Percentiles rank a stretch among this genome's conserved stretches.
These are phyloP conservation scores for Enteromius afrohamiltoni DNA, from an alignment of 2,797 vertebrate genomes.

Conservation along the genomic window DNA sequence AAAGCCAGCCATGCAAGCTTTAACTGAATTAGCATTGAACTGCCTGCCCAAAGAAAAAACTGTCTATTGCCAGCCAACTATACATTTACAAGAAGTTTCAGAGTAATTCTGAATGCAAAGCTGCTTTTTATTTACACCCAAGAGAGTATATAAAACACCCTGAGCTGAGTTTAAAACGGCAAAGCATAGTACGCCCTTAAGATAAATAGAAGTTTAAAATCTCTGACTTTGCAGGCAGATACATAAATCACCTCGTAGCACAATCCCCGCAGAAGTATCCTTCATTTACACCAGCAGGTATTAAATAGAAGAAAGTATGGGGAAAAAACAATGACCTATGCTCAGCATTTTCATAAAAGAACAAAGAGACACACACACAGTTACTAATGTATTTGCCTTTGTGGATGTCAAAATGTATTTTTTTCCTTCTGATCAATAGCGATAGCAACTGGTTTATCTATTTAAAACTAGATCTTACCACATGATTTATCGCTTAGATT, in stretches of 20 bases:
- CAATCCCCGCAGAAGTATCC: constrained; percentile 27
- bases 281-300: constrained; percentile 34
- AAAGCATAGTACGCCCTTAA: constrained; percentile 17
- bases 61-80: neutral
- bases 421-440: neutral
- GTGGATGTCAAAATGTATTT: neutral
- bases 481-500: neutral
- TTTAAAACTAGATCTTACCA: constrained; percentile 14
- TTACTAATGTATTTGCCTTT: constrained; percentile 13
- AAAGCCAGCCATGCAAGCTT: neutral
- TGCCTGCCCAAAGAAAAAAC: neutral
- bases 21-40: neutral
- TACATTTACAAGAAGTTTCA: neutral
- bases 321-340: constrained; percentile 16
- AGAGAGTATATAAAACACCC: constrained; percentile 9
- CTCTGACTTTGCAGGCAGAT: constrained; percentile 36
- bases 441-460: constrained; percentile 16
- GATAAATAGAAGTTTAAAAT: constrained; percentile 44
- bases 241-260: constrained; percentile 43
- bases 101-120: neutral
- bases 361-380: neutral
- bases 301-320: constrained; percentile 18
- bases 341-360: constrained; percentile 25
- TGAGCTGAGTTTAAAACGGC: constrained; percentile 17
- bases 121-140: constrained; percentile 15